Base-by-base conservation (phyloP, 2,113 vertebrate genomes). In the Trinectes maculatus region DNA sequence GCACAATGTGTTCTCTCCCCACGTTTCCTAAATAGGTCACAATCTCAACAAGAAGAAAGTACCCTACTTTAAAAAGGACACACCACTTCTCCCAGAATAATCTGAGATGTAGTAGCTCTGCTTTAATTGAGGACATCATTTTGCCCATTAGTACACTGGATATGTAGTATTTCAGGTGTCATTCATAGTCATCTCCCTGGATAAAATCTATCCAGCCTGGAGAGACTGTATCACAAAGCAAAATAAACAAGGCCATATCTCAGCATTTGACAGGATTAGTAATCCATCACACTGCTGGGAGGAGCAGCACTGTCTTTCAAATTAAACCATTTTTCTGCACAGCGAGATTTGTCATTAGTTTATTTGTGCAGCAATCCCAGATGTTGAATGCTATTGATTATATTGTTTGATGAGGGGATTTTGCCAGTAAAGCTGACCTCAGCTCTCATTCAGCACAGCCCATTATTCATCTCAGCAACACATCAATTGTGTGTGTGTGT, bases 371-470 rank as follows among this genome's bases (percentile, higher is more conserved):
- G 76, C 63, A 68, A 64, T 68, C 51, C 58, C 68, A 43, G 67
- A 67, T 83, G 84, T 74, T 81, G 80, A 83, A 79, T 64, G 60
- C 53, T 82, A 89, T 88, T 74, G 89, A 90, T 89, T 85, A 56
- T 43, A 31, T 39, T 65, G 74, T 79, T 84, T 24, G 73, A 84
- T 43, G 15, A 62, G 24, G 57, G 60, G 56, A 70, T 75, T 84
- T 84, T 39, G 29, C 71, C 39, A 48, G 66, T 76, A 85, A 69
- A 76, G 77, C 84, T 88, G 89, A 90, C 82, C 79, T 90, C 76
- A 79, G 84, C 85, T 54, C 71, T 84, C 21, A 64, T 64, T 57
- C 66, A 40, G 49, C 3, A 0, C 46, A 4, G 53, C 75, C 62
- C 42, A 74, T 89, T 86, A 82, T 81, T 86, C 82, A 81, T 75